phyloP scores from a whole-genome alignment of 2,888 invertebrate species.

The Caenorhabditis zanzibari region DNA sequence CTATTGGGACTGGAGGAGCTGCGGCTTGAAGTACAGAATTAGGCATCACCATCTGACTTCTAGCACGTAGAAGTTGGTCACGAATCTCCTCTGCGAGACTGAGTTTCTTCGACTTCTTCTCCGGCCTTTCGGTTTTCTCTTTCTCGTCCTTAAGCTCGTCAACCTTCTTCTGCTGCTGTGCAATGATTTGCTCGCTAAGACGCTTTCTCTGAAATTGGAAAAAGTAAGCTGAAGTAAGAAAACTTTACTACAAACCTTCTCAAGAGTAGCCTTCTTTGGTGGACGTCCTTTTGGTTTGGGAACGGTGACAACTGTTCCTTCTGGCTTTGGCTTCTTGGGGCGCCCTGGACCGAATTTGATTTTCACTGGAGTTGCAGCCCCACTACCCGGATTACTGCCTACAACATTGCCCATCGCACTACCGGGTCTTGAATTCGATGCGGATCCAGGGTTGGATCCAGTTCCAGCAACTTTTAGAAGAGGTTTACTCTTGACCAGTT shows the following conservation, averaged over 20 bases:
- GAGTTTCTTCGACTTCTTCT: constrained; percentile 15
- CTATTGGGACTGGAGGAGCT: not conserved
- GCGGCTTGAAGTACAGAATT: constrained; percentile 18
- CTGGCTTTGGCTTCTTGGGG: constrained; percentile 51
- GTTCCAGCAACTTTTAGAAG: constrained; percentile 2
- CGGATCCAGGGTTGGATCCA: constrained; percentile 16
- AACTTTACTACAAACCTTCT: constrained; percentile 21
- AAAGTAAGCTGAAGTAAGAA: not conserved
- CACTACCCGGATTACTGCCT: not conserved
- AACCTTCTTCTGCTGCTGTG: constrained; percentile 38
- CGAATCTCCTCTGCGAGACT: constrained; percentile 40
- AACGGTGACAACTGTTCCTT: constrained; percentile 15
- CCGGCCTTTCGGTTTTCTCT: constrained; percentile 29
- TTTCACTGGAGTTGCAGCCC: not conserved
- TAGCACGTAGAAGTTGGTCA: constrained; percentile 30
- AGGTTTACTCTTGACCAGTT: constrained; percentile 39
- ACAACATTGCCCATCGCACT: constrained; percentile 11
- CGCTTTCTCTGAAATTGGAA: constrained; percentile 30
- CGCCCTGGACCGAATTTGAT: constrained; percentile 27
- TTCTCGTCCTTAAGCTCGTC: constrained; percentile 43
- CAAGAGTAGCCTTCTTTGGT: constrained; percentile 56
- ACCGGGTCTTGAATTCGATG: constrained; percentile 32
- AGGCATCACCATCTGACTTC: constrained; percentile 45
- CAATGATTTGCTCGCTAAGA: constrained; percentile 36
- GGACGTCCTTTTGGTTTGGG: constrained; percentile 67